phyloP scores from a whole-genome alignment of 2,113 vertebrate genomes.

The Paramisgurnus dabryanus region DNA sequence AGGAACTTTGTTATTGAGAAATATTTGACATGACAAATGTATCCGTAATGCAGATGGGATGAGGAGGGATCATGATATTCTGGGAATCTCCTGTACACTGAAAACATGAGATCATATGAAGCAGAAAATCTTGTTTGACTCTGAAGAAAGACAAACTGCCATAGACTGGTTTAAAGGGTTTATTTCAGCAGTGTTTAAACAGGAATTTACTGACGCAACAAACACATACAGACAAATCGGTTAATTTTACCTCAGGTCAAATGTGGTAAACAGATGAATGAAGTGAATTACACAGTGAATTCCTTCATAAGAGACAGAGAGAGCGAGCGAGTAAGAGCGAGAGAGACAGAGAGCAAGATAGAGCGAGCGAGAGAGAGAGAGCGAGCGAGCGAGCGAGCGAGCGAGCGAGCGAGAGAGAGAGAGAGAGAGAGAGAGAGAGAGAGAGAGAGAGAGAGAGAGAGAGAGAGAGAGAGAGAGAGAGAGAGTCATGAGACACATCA shows the following conservation, averaged over 20 bases:
- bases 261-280: not conserved
- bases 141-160: not conserved
- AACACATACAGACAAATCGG: too few relatives aligned
- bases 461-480: not conserved
- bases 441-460: not conserved
- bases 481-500: conserved; percentile 47
- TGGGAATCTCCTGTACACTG: too few relatives aligned
- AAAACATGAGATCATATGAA: too few relatives aligned
- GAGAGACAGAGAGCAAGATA: not conserved
- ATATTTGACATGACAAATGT: too few relatives aligned
- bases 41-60: too few relatives aligned
- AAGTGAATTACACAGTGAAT: not conserved
- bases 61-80: too few relatives aligned
- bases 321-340: too few relatives aligned
- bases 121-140: too few relatives aligned
- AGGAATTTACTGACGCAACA: not conserved
- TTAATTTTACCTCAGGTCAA: not conserved
- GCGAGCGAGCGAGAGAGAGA: not conserved
- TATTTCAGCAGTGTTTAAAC: not conserved
- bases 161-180: not conserved
- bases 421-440: not conserved
- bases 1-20: too few relatives aligned
- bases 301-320: not conserved
- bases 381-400: not conserved
- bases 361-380: not conserved